Conservation (phyloP, 2,888 invertebrate species). For the Caenorhabditis sp. region DNA sequence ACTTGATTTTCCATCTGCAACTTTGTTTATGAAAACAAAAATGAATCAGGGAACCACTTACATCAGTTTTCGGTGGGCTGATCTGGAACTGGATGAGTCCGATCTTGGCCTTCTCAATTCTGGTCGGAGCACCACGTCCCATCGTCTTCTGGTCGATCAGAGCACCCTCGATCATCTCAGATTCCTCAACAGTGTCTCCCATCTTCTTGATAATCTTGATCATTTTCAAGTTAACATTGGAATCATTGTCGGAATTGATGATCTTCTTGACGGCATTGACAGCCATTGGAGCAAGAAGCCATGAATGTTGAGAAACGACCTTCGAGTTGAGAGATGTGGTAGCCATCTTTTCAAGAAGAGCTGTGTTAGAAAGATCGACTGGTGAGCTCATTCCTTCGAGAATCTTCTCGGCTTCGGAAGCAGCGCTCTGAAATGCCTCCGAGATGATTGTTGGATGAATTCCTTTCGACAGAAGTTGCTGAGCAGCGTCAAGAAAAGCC, state of each 20-base stretch:
- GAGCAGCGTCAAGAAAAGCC: slow-evolving; percentile 92
- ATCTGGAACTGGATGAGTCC: slow-evolving; percentile 99
- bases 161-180: slow-evolving; percentile 94
- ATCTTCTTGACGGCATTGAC: slow-evolving; percentile 95
- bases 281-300: slow-evolving; percentile 93
- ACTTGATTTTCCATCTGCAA: slow-evolving; percentile 83
- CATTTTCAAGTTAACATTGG: slow-evolving; percentile 90
- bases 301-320: slow-evolving; percentile 98
- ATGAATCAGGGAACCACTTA: slow-evolving; percentile 80
- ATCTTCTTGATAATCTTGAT: slow-evolving; percentile 97
- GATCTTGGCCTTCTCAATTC: slow-evolving; percentile 97
- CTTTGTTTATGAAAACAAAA: background rate
- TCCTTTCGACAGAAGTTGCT: slow-evolving; percentile 89
- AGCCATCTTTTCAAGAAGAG: slow-evolving; percentile 92
- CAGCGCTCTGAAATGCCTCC: slow-evolving; percentile 92
- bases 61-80: slow-evolving; percentile 98
- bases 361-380: slow-evolving; percentile 89
- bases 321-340: slow-evolving; percentile 98
- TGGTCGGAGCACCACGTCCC: slow-evolving; percentile 90
- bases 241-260: slow-evolving; percentile 85
- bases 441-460: slow-evolving; percentile 98
- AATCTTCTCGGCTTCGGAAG: slow-evolving; percentile 85
- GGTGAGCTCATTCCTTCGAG: slow-evolving; percentile 88
- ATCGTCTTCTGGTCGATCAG: slow-evolving; percentile 92
- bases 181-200: slow-evolving; percentile 85